Base-by-base conservation (phyloP, 30 jellyfish, hydroid and myxozoan species). In the Pelagia noctiluca region DNA sequence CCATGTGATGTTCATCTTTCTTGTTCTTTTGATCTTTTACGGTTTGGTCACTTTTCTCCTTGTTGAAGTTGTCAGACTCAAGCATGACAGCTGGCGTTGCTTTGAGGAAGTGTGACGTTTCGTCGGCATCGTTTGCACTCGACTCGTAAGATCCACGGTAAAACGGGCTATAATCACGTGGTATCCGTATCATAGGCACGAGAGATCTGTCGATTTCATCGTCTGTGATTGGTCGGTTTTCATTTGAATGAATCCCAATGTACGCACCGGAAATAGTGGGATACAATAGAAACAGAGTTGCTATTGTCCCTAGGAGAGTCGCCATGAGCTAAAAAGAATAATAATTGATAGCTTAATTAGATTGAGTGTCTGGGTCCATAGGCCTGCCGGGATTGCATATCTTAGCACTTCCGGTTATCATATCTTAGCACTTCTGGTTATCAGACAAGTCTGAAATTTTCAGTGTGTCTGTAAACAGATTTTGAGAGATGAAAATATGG, bases 181-280 rank as follows among this genome's bases (percentile, higher is more conserved):
- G 78, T 46, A 81, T n/a, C 2, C 91, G 84, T 35, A 81, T 81
- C 91, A 81, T 81, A 0, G 91, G 91, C 19, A 81, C 91, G 25
- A 67, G 74, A 7, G 84, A 81, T 33, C 78, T 29, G 72, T 81
- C 79, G 19, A 81, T 12, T 24, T 81, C 91, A 3, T 25, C 78
- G n/a, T 81, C 84, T 33, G 72, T 19, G 35, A 81, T 65, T 34
- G 11, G 52, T 8, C 30, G 34, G 25, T 65, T 47, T 33, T 69
- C 57, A 47, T 67, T 50, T n/a, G 71, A 68, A 50, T 34, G 32
- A 21, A 81, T 32, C 2, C 91, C 91, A 81, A 81, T 81, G 36
- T 81, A 50, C 11, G 84, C 91, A 12, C 71, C 78, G 24, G 28
- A 28, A 22, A 4, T 24, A 3, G 35, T 61, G 8, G 31, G 77